Evolutionary conservation across 2,888 invertebrate species (phyloP), one percentile per base, ranked within the genome.

Genomic region (Meteorus colon): DNA sequence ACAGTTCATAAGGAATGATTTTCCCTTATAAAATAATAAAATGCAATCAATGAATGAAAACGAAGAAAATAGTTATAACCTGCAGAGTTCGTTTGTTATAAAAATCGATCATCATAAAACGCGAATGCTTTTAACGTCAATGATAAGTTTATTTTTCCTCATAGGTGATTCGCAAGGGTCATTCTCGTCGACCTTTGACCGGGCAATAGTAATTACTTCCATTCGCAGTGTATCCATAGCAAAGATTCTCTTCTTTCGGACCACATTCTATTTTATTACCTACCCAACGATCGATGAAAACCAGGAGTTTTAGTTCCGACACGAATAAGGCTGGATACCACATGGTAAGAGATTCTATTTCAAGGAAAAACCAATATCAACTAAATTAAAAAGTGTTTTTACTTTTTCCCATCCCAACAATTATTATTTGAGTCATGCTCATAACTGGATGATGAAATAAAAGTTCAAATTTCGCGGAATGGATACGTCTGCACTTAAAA

Each of bases 41-140:
- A 24, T 24, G 24, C 24, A 24, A 24, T 24, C 24, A 24, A 24
- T 24, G 24, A 24, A 24, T 24, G 24, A 24, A 24, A 24, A 24
- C 24, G 1, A 1, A 24, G 24, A 24, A 24, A 24, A 24, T 24
- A 24, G 1, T 24, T 24, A 24, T 24, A 24, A 24, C 24, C 24
- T 24, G 24, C 24, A 24, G 24, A 24, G 24, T 24, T 1, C 24
- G 24, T 24, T 24, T 24, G 24, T 19, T 19, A 81, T 77, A 78
- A 81, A 84, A 83, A 85, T 85, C 86, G 83, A 86, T 86, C 85
- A 86, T 86, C 85, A 85, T 86, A 84, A 83, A 83, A 19, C 16
- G 37, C 78, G 77, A 79, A 82, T 81, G 85, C 85, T 84, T 86
- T 85, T 86, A 86, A 86, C 86, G 84, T 84, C 79, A 74, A 79